Conservation (phyloP, 2,888 invertebrate species). For the Anoplius nigerrimus region DNA sequence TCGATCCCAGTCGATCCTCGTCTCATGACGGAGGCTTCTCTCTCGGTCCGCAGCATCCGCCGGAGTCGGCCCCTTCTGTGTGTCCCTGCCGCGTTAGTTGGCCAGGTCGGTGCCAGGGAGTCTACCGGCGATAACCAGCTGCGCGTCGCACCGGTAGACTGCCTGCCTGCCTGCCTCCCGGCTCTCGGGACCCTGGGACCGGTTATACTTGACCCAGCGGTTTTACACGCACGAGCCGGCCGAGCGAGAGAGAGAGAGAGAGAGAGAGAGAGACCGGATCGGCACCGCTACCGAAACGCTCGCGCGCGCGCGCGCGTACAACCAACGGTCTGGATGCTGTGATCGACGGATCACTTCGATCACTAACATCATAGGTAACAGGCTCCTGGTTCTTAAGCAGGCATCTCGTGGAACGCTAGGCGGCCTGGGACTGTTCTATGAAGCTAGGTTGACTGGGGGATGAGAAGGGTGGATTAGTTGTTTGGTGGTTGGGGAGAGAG, state of each 20-base stretch:
- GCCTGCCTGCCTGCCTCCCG: slow-evolving; percentile 56
- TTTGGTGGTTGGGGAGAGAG: too few species aligned
- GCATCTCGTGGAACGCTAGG: too few species aligned
- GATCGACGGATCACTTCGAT: too few species aligned
- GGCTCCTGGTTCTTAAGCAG: too few species aligned
- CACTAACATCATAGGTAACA: too few species aligned
- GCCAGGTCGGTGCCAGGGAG: slow-evolving; percentile 68
- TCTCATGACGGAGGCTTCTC: slow-evolving; percentile 28
- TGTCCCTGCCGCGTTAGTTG: slow-evolving; percentile 58
- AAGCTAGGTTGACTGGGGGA: too few species aligned
- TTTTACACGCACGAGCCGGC: slow-evolving; percentile 55
- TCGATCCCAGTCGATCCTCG: background rate
- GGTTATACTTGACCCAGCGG: slow-evolving; percentile 70
- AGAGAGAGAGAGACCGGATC: slow-evolving; percentile 39
- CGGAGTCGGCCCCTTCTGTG: slow-evolving; percentile 33
- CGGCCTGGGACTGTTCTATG: too few species aligned
- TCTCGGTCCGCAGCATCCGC: slow-evolving; percentile 32
- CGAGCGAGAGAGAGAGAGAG: too few species aligned
- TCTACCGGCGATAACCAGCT: slow-evolving; percentile 64
- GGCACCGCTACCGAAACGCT: slow-evolving; percentile 59
- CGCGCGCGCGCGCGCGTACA: background rate
- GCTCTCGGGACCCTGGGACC: slow-evolving; percentile 60
- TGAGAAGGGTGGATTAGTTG: too few species aligned
- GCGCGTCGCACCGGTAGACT: slow-evolving; percentile 61
- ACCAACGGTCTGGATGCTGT: too few species aligned